Percentiles rank a stretch among this genome's conserved stretches.
Evolutionary conservation across 2,797 vertebrate species (phyloP).

Genomic region (Falco novaeseelandiae): DNA sequence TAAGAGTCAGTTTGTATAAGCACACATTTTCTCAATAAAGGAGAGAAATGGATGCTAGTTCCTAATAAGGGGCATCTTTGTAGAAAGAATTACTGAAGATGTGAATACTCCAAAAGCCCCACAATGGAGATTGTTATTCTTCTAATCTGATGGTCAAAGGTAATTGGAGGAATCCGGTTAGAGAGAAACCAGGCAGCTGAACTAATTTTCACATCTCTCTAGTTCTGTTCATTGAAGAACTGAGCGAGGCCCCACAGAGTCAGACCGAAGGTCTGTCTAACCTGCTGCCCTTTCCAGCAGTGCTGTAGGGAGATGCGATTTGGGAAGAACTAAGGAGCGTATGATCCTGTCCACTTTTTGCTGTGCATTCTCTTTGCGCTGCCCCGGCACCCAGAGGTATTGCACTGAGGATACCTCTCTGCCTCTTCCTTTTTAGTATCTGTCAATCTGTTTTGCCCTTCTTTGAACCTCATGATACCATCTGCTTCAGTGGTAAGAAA

Average conservation of each 20-base stretch:
- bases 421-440: not conserved
- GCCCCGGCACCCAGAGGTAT: not conserved
- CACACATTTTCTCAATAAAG: not conserved
- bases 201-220: not conserved
- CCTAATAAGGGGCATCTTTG: not conserved
- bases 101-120: not conserved
- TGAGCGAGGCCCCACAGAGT: too few species aligned
- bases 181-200: not conserved
- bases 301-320: not conserved
- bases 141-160: not conserved
- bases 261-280: not conserved
- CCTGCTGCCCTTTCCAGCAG: not conserved
- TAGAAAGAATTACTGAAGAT: not conserved
- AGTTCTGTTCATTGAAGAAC: not conserved
- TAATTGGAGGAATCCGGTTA: not conserved
- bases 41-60: not conserved
- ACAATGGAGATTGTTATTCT: not conserved
- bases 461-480: not conserved
- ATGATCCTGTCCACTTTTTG: not conserved
- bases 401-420: not conserved
- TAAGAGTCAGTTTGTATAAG: not conserved
- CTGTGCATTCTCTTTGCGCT: not conserved
- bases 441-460: not conserved
- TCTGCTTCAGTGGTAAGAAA: not conserved
- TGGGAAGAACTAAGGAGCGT: not conserved